Evolutionary conservation across 2,113 vertebrate species (phyloP).

Genomic region (Protobothrops flavoviridis): DNA sequence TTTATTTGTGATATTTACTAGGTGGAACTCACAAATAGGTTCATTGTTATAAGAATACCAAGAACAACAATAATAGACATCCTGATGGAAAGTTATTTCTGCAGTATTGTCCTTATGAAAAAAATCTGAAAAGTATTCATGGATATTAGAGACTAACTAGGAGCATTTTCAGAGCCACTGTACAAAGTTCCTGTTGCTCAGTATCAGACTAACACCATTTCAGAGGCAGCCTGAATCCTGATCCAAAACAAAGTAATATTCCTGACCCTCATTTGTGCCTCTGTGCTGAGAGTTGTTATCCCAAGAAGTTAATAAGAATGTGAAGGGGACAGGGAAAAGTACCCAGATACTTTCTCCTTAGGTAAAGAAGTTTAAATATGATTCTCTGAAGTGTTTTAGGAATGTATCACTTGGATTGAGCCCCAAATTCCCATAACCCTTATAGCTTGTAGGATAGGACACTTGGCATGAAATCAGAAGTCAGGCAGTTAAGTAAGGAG

Average conservation of each 20-base stretch:
- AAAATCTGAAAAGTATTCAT: too few relatives aligned
- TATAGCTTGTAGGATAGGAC: constrained; percentile 4
- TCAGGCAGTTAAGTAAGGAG: constrained; percentile 1
- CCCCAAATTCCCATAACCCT: constrained; percentile 15
- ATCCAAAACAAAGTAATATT: too few relatives aligned
- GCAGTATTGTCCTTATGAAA: not conserved
- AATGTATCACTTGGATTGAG: constrained; percentile 4
- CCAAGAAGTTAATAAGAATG: too few relatives aligned
- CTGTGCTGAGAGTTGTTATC: too few relatives aligned
- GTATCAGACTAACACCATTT: too few relatives aligned
- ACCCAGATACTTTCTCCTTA: not conserved
- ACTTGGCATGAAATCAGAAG: constrained; percentile 11
- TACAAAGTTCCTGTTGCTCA: not conserved
- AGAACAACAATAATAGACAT: not conserved
- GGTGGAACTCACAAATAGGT: not conserved
- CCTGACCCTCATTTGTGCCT: too few relatives aligned
- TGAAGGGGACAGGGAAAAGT: too few relatives aligned
- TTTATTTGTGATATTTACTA: not conserved
- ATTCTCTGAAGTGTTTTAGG: not conserved
- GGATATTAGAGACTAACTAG: not conserved
- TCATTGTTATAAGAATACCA: not conserved
- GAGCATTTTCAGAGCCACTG: not conserved
- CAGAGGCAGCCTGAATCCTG: too few relatives aligned
- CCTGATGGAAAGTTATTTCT: not conserved
- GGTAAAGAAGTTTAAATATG: constrained; percentile 6